phyloP scores from a whole-genome alignment of 23 tunicate species.

The Trididemnum nubilum region DNA sequence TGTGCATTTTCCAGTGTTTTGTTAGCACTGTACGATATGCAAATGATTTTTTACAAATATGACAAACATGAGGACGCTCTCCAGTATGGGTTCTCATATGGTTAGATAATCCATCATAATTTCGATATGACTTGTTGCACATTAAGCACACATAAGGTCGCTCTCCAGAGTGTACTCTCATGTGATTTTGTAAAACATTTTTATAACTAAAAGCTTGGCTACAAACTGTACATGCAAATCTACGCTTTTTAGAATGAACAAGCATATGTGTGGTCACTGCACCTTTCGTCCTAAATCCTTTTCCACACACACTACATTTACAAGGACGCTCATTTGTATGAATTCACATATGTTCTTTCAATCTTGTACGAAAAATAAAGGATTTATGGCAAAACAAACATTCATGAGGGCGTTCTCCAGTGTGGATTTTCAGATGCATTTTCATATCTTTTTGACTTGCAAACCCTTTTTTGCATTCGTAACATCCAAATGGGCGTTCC shows the following conservation, averaged over 20 bases:
- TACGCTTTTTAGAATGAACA: not conserved
- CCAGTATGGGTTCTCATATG: too few species aligned
- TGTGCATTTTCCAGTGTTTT: too few species aligned
- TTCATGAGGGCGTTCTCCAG: not conserved
- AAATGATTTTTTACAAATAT: too few species aligned
- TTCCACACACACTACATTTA: not conserved
- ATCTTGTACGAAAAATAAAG: not conserved
- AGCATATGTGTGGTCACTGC: not conserved
- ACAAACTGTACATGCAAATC: not conserved
- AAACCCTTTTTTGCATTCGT: not conserved
- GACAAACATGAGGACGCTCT: too few species aligned
- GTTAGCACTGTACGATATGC: too few species aligned
- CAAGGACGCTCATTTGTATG: not conserved
- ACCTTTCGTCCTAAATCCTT: not conserved
- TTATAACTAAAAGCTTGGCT: not conserved
- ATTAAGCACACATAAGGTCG: too few species aligned
- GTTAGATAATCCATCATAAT: too few species aligned
- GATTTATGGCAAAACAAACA: not conserved
- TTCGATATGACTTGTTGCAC: too few species aligned
- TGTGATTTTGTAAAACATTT: not conserved
- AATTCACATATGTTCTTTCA: not conserved
- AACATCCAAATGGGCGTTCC: not conserved
- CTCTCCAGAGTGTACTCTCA: not conserved
- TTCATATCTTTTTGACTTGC: not conserved
- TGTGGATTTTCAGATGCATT: not conserved